Percentiles rank a stretch among this genome's conserved stretches.
Evolutionary conservation across 2,888 invertebrate species (phyloP).

Genomic region (Palloptera scutellata): DNA sequence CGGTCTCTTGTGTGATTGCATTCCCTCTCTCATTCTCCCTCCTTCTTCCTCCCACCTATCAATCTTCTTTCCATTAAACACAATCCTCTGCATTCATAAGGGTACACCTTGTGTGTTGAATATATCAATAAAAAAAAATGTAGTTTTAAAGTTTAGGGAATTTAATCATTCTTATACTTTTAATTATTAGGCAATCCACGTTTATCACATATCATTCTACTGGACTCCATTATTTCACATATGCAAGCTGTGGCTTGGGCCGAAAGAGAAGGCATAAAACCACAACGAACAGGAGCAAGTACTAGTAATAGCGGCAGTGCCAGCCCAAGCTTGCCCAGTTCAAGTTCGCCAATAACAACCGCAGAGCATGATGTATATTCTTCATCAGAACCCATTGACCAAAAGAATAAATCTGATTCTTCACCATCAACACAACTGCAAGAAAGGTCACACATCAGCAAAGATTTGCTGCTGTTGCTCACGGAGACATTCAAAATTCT

Average conservation of each 20-base stretch:
- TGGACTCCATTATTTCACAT: slow-evolving; percentile 61
- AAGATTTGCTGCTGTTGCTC: slow-evolving; percentile 56
- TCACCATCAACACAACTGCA: slow-evolving; percentile 37
- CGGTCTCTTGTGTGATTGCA: too few species aligned
- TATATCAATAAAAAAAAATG: too few species aligned
- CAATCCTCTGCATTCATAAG: too few species aligned
- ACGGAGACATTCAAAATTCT: slow-evolving; percentile 56
- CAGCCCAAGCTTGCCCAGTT: slow-evolving; percentile 35
- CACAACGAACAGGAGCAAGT: slow-evolving; percentile 41
- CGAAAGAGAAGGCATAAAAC: slow-evolving; percentile 57
- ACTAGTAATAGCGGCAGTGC: slow-evolving; percentile 41
- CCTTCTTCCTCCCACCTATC: too few species aligned
- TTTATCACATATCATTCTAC: slow-evolving; percentile 59
- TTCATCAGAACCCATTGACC: slow-evolving; percentile 51
- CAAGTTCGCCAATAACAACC: slow-evolving; percentile 36
- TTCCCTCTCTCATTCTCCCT: too few species aligned
- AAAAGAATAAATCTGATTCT: slow-evolving; percentile 44
- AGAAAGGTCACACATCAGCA: slow-evolving; percentile 50
- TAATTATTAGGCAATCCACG: slow-evolving; percentile 52
- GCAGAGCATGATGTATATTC: slow-evolving; percentile 50
- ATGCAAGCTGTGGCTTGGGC: slow-evolving; percentile 63
- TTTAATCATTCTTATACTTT: background rate
- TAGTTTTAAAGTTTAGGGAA: too few species aligned
- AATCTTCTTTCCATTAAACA: too few species aligned
- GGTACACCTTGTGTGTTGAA: too few species aligned